These are phyloP conservation scores for Macroglossus sobrinus DNA, from an alignment of 2,113 vertebrate genomes.

Conservation along the genomic window DNA sequence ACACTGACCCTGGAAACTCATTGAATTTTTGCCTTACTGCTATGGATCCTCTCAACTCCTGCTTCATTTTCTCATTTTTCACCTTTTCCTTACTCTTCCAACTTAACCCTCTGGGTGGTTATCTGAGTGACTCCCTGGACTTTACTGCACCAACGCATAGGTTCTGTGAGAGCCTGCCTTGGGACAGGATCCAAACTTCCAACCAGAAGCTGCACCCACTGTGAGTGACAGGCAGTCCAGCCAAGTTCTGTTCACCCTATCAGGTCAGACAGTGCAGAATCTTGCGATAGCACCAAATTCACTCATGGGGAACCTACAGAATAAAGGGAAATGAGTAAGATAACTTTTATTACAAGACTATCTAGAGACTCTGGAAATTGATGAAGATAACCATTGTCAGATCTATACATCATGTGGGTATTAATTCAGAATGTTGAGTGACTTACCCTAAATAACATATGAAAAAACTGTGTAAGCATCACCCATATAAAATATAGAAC, in stretches of 20 bases:
- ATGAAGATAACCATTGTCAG: background rate
- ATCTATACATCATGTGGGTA: background rate
- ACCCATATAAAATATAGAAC: background rate
- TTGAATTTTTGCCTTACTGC: background rate
- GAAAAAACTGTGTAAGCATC: background rate
- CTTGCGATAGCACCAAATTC: background rate
- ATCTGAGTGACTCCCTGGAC: background rate
- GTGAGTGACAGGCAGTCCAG: background rate
- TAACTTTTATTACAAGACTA: background rate
- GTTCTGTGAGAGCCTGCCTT: background rate
- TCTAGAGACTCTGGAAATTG: background rate
- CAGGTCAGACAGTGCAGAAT: background rate
- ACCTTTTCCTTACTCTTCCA: background rate
- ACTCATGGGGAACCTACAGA: background rate
- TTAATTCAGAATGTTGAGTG: background rate
- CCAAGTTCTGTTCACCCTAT: background rate
- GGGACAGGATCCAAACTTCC: no score
- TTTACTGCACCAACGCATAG: background rate
- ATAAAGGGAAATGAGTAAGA: background rate
- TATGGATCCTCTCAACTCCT: background rate
- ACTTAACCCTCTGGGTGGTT: background rate
- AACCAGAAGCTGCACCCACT: background rate
- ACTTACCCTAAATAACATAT: background rate
- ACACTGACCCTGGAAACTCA: background rate
- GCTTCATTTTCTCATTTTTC: background rate